These are phyloP conservation scores for Kryptolebias marmoratus DNA, from an alignment of 2,113 vertebrate genomes.

Conservation along the genomic window DNA sequence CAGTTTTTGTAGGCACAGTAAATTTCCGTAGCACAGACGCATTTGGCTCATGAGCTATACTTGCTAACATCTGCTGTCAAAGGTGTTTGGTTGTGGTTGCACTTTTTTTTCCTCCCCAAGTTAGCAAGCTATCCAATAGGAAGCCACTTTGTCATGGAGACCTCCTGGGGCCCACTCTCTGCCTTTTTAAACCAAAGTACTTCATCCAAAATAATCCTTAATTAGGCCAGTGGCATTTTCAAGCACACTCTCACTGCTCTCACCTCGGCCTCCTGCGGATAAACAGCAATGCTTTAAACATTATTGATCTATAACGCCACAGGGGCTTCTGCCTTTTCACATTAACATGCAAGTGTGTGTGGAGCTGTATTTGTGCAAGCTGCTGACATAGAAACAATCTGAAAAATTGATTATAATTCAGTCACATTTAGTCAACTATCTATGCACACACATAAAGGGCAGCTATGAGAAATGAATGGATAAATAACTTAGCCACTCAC, in stretches of 20 bases:
- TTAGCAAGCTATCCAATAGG: constrained; percentile 41
- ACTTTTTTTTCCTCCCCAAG: constrained; percentile 17
- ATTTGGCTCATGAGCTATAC: background rate
- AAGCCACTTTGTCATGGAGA: constrained; percentile 43
- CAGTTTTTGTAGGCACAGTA: no score
- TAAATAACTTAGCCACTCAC: no score
- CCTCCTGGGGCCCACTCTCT: background rate
- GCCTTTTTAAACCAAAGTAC: constrained; percentile 1
- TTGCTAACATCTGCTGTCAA: background rate
- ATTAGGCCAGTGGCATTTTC: constrained; percentile 6
- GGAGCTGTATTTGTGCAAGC: background rate
- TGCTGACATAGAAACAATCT: constrained; percentile 33
- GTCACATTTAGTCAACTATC: constrained; percentile 7
- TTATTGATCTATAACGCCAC: constrained; percentile 57
- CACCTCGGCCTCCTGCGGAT: constrained; percentile 27
- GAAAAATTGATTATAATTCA: constrained; percentile 18
- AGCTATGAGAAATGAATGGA: constrained; percentile 4
- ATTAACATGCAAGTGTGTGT: constrained; percentile 16
- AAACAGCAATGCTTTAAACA: constrained; percentile 56
- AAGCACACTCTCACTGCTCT: constrained; percentile 32
- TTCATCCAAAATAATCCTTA: constrained; percentile 12
- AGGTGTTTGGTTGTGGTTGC: background rate
- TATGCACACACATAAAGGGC: constrained; percentile 20
- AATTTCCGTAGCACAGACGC: background rate
- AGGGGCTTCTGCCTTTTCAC: constrained; percentile 18